Evolutionary conservation across 2,888 invertebrate genomes (phyloP).

Genomic region (Limenitis camilla): DNA sequence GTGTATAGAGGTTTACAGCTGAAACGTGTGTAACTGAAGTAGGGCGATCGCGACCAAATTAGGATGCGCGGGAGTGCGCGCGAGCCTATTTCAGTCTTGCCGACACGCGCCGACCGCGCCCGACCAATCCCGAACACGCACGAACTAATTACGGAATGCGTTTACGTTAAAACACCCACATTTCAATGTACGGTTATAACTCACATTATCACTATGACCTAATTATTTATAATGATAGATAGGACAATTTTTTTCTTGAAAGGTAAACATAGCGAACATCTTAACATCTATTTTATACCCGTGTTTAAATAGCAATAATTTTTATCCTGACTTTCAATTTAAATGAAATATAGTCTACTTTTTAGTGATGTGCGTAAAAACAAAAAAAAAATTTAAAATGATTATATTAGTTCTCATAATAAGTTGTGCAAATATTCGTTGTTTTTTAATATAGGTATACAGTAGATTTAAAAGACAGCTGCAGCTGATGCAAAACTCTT

Average conservation of each 20-base stretch:
- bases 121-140: conserved; percentile 30
- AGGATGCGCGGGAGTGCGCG: conserved; percentile 59
- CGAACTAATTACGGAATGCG: conserved; percentile 18
- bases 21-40: conserved; percentile 53
- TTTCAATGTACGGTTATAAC: background rate
- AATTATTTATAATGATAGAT: background rate
- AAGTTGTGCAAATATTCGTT: conserved; percentile 29
- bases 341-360: too few relatives aligned
- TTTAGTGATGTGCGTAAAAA: too few relatives aligned
- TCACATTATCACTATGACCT: background rate
- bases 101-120: conserved; percentile 36
- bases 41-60: conserved; percentile 72
- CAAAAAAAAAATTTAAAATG: too few relatives aligned
- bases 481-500: conserved; percentile 1
- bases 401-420: too few relatives aligned
- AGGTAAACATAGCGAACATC: too few relatives aligned
- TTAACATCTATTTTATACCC: too few relatives aligned
- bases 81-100: conserved; percentile 60
- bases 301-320: too few relatives aligned
- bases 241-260: background rate
- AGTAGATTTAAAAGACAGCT: conserved; percentile 1
- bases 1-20: conserved; percentile 27
- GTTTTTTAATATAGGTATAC: background rate
- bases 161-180: conserved; percentile 10
- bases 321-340: conserved; percentile 6